phyloP scores from a whole-genome alignment of 2,113 vertebrate genomes.

The Limnothrissa miodon region DNA sequence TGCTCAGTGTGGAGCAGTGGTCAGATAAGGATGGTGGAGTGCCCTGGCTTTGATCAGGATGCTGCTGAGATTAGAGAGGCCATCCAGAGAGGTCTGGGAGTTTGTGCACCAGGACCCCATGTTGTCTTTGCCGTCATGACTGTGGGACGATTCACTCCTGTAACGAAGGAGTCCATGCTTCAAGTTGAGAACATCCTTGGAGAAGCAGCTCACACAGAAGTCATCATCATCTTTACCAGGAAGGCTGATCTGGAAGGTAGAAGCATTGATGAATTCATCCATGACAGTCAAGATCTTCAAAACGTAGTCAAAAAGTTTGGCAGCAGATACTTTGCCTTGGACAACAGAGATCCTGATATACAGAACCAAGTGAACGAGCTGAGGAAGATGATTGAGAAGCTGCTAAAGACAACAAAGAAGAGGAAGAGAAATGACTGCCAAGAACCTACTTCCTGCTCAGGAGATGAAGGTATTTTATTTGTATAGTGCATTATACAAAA shows the following conservation, averaged over 20 bases:
- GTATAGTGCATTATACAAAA: too few relatives aligned
- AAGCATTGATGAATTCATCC: conserved; percentile 13
- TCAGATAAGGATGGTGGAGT: conserved; percentile 18
- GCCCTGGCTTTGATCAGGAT: conserved; percentile 28
- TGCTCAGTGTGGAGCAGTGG: too few relatives aligned
- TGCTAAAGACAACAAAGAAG: neutral
- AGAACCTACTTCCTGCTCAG: too few relatives aligned
- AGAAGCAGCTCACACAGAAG: neutral
- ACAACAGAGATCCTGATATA: conserved; percentile 28
- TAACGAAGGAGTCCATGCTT: neutral
- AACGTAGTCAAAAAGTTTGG: neutral
- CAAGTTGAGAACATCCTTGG: conserved; percentile 10
- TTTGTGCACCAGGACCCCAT: conserved; percentile 18
- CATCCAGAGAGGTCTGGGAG: neutral
- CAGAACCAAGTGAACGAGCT: conserved; percentile 27
- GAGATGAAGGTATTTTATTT: too few relatives aligned
- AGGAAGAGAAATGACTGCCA: too few relatives aligned
- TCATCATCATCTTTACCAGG: conserved; percentile 32
- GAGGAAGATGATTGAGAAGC: conserved; percentile 14
- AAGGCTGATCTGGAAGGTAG: conserved; percentile 5
- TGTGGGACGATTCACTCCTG: neutral
- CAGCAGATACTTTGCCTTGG: conserved; percentile 25
- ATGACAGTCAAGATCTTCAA: conserved; percentile 1
- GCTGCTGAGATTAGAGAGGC: neutral
- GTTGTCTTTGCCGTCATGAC: conserved; percentile 31